Evolutionary conservation across 2,797 vertebrate species (phyloP).

Genomic region (Danio tinwini): DNA sequence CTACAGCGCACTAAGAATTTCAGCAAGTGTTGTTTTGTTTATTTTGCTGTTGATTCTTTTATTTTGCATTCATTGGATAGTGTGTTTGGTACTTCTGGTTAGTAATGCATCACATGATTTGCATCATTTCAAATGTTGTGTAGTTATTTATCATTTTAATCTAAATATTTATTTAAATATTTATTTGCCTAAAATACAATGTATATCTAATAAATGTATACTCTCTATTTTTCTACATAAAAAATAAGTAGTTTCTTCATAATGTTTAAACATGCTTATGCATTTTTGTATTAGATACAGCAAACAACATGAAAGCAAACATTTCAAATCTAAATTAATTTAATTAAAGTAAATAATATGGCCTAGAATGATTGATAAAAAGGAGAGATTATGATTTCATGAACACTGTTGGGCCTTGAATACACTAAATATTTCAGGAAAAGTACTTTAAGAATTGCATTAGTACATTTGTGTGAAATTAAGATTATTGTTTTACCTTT

Average conservation of each 20-base stretch:
- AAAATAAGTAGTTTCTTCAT: conserved; percentile 28
- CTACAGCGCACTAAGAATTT: conserved; percentile 69
- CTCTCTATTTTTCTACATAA: conserved; percentile 39
- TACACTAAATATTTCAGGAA: conserved; percentile 53
- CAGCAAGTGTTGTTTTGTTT: conserved; percentile 77
- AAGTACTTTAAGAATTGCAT: conserved; percentile 8
- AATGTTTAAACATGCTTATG: conserved; percentile 48
- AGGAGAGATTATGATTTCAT: too few relatives aligned
- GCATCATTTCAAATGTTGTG: neutral
- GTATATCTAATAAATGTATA: neutral
- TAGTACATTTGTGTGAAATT: neutral
- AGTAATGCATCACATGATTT: neutral
- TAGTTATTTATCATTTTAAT: neutral
- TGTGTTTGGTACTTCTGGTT: neutral
- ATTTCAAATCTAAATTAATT: conserved; percentile 62
- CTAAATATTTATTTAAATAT: too few relatives aligned
- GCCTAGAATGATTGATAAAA: conserved; percentile 41
- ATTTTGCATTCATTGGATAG: conserved; percentile 15
- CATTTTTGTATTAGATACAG: conserved; percentile 56
- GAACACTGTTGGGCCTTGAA: too few relatives aligned
- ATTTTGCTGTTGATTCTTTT: conserved; percentile 65
- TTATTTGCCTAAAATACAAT: too few relatives aligned
- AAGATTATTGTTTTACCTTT: conserved; percentile 43
- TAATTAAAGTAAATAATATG: conserved; percentile 63
- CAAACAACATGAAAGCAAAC: conserved; percentile 61